Evolutionary conservation across 2,888 invertebrate genomes (phyloP), one percentile per base, ranked within the genome.

Genomic region (Micoletzkya japonica): DNA sequence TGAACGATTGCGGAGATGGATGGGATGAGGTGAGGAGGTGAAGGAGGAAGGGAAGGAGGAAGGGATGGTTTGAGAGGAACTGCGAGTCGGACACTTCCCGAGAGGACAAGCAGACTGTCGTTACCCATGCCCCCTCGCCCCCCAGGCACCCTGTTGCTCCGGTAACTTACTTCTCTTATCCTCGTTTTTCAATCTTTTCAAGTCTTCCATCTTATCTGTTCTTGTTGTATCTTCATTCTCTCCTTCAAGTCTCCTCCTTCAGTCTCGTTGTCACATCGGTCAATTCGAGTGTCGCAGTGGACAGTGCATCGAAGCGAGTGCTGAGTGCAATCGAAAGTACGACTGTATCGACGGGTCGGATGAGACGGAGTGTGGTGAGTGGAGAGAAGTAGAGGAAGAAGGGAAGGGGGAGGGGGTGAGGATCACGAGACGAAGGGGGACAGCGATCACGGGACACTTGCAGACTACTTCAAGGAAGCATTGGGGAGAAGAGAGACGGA

Each of bases 311-410:
- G 89, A 91, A 0, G 92, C 91, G 85, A 87, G 89, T 14, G 89
- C 90, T 68, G 90, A 93, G 28, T 94, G 94, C 82, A 91, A 94
- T 82, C 85, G 87, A n/a, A 88, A 89, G 52, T 87, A 87, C 59
- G 85, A 86, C 69, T 88, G 88, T 77, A 71, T 74, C 0, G 96
- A 96, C 87, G 91, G 92, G 56, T 93, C 93, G 0, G 96, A 96
- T 86, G 95, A 95, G 88, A 90, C 90, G 76, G 90, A 91, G 82
- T 96, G 95, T 88, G 90, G 93, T 91, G 89, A 90, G 90, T 63
- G 14, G 28, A 32, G 63, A 66, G 7, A 39, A 39, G 39, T 10
- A 39, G 7, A 10, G 7, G 39, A 39, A 0, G 28, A 28, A 54
- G 3, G 4, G 20, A 54, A 17, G 26, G n/a, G n/a, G n/a, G n/a